Conservation (phyloP, 1,140 invertebrate species). For the Ostrea edulis region DNA sequence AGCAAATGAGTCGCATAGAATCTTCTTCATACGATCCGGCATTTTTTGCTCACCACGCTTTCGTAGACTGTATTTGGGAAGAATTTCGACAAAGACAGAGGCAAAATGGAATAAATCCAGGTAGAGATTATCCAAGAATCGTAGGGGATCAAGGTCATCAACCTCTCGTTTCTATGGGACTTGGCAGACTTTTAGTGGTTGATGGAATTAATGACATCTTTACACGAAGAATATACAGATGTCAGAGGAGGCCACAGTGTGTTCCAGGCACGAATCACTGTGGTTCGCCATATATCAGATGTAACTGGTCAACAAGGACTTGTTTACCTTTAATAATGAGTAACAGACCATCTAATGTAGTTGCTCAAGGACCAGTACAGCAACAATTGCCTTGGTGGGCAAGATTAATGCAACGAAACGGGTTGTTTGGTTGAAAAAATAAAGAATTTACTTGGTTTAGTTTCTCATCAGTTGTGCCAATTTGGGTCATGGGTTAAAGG, state of each 20-base stretch:
- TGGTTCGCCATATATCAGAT: constrained; percentile 64
- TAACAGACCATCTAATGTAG: background rate
- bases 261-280: constrained; percentile 59
- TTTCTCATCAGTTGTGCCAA: constrained; percentile 41
- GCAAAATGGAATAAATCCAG: constrained; percentile 62
- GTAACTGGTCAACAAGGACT: constrained; percentile 60
- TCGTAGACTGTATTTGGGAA: constrained; percentile 68
- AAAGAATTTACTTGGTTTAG: constrained; percentile 11
- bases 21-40: constrained; percentile 66
- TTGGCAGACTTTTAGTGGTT: constrained; percentile 64
- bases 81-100: constrained; percentile 69
- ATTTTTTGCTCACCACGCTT: constrained; percentile 66
- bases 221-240: constrained; percentile 63
- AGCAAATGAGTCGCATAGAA: constrained; percentile 66
- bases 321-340: constrained; percentile 67
- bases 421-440: constrained; percentile 28
- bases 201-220: constrained; percentile 68
- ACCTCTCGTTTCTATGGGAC: constrained; percentile 64
- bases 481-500: constrained; percentile 29
- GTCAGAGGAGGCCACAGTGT: constrained; percentile 62
- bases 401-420: constrained; percentile 17
- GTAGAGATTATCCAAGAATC: constrained; percentile 65
- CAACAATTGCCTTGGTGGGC: constrained; percentile 40
- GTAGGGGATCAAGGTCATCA: constrained; percentile 63
- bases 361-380: background rate